Conservation (phyloP, 2,888 invertebrate species). For the Lasioglossum zephyrum region DNA sequence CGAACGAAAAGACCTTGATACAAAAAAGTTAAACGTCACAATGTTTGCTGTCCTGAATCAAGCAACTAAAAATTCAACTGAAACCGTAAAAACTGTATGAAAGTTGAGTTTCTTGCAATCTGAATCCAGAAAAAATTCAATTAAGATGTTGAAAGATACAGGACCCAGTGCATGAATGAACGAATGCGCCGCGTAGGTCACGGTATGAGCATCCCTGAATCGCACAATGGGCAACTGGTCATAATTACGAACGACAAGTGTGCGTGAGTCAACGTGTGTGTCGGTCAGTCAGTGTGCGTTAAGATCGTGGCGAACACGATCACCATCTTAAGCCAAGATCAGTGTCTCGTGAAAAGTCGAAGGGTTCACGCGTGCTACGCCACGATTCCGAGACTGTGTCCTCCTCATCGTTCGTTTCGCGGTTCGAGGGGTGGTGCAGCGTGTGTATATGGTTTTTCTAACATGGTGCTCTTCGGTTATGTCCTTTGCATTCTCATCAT, state of each 20-base stretch:
- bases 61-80: too few relatives aligned
- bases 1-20: neutral
- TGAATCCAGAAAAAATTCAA: neutral
- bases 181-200: neutral
- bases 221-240: constrained; percentile 70
- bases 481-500: constrained; percentile 49
- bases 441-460: constrained; percentile 27
- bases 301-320: constrained; percentile 67
- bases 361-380: constrained; percentile 64
- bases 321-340: constrained; percentile 74
- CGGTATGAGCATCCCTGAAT: constrained; percentile 71
- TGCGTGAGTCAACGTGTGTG: constrained; percentile 47
- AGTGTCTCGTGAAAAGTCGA: constrained; percentile 77
- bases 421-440: constrained; percentile 14
- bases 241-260: constrained; percentile 68
- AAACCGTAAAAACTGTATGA: neutral
- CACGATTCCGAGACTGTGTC: constrained; percentile 15
- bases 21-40: neutral
- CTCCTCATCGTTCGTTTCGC: constrained; percentile 22
- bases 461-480: constrained; percentile 58
- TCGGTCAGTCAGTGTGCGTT: constrained; percentile 38
- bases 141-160: neutral
- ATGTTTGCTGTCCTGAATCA: too few relatives aligned
- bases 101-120: neutral
- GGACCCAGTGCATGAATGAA: neutral